phyloP scores from a whole-genome alignment of 2,888 invertebrate species.

The Camponotus fellah region DNA sequence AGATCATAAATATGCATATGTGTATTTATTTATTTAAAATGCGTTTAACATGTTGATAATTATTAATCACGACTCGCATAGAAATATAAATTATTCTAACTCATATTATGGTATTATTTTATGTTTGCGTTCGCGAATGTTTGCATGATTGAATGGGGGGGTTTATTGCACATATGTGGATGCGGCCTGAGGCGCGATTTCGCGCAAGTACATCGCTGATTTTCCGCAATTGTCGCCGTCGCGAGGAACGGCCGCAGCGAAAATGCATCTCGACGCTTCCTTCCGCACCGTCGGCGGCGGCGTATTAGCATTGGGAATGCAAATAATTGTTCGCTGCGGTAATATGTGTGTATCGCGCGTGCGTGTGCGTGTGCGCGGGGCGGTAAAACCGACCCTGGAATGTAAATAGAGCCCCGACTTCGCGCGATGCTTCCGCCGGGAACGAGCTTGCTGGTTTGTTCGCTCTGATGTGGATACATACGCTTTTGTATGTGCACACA shows the following conservation, averaged over 20 bases:
- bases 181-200: background rate
- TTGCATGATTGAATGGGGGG: conserved; percentile 12
- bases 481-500: conserved; percentile 16
- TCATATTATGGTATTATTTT: background rate
- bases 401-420: conserved; percentile 81
- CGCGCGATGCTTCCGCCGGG: conserved; percentile 58
- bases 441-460: conserved; percentile 36
- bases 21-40: background rate
- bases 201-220: conserved; percentile 35
- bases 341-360: background rate
- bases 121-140: background rate
- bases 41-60: background rate
- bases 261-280: conserved; percentile 64
- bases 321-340: conserved; percentile 82
- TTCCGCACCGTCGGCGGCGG: conserved; percentile 69
- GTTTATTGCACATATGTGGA: background rate
- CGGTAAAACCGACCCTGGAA: conserved; percentile 78
- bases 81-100: conserved; percentile 13
- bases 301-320: conserved; percentile 79
- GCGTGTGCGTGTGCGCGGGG: conserved; percentile 62
- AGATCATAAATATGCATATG: too few species aligned
- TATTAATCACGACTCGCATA: background rate
- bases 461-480: conserved; percentile 55
- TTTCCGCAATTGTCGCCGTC: conserved; percentile 40
- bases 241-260: conserved; percentile 49